Conservation (phyloP, 2,888 invertebrate species). For the Drosophila birchii region DNA sequence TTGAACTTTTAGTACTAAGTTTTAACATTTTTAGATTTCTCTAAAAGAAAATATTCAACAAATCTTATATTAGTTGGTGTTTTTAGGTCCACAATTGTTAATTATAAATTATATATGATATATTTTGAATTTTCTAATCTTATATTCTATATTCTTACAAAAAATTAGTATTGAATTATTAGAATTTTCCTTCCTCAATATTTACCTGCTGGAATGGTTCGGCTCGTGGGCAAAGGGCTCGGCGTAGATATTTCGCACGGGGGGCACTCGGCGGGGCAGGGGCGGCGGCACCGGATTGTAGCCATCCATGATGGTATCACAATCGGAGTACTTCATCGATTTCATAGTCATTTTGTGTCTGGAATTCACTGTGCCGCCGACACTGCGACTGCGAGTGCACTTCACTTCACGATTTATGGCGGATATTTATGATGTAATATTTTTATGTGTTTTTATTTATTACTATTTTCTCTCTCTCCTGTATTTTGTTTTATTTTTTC, state of each 20-base stretch:
- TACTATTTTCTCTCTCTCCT: slow-evolving; percentile 3
- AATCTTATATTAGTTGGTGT: too few relatives aligned
- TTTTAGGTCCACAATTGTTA: too few relatives aligned
- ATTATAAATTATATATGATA: too few relatives aligned
- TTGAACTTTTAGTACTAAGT: too few relatives aligned
- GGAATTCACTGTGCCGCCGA: slow-evolving; percentile 29
- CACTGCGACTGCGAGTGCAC: slow-evolving; percentile 9
- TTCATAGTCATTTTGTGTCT: slow-evolving; percentile 84
- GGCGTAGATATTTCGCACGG: slow-evolving; percentile 85
- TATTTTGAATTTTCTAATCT: background rate
- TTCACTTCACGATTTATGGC: slow-evolving; percentile 39
- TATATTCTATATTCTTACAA: too few relatives aligned
- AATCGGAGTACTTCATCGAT: slow-evolving; percentile 85
- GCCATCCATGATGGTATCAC: slow-evolving; percentile 85
- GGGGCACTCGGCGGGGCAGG: slow-evolving; percentile 84
- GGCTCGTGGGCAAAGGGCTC: slow-evolving; percentile 85
- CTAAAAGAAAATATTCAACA: too few relatives aligned
- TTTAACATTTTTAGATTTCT: too few relatives aligned
- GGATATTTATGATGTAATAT: slow-evolving; percentile 23
- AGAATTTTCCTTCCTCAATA: slow-evolving; percentile 17
- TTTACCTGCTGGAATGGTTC: slow-evolving; percentile 85
- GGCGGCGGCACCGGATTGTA: slow-evolving; percentile 85
- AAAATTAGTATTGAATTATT: too few relatives aligned
- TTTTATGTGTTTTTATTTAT: slow-evolving; percentile 8
- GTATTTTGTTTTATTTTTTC: slow-evolving; percentile 7